Evolutionary conservation across 2,797 vertebrate species (phyloP), one percentile per base, ranked within the genome.

Genomic region (Mus caroli): DNA sequence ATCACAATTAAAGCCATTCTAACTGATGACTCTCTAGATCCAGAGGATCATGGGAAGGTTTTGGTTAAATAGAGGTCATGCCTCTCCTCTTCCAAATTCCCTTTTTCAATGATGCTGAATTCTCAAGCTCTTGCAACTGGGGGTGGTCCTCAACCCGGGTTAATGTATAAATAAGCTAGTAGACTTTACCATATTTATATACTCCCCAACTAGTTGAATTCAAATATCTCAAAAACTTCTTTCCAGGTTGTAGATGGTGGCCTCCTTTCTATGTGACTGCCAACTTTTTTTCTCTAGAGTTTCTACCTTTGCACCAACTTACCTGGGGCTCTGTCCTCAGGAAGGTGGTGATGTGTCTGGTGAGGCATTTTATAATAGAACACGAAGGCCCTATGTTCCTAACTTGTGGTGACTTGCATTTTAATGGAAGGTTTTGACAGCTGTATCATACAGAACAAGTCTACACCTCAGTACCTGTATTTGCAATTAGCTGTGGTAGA

Each of bases 1-100:
- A 99, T 99, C 99, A 99, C 99, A 95, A 99, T 98, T 97, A 99
- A 98, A 86, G 99, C 99, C 99, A 99, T 67, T 67, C 99, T 73
- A 99, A 98, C 82, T 99, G 99, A 92, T 98, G 98, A 80, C 99
- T 99, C 99, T 99, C 99, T 98, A 99, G 99, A 17, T 99, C 99
- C 50, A 99, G 96, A 50, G 99, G 99, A 71, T 99, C 99, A 50
- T 99, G 98, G 0, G 99, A 99, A 1, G 99, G 99, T 50, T 98
- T 99, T 17, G 99, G 99, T 96, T 99, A 99, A 90, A 99, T 99
- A 3, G 99, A 99, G 96, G 82, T 99, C 98, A 85, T 99, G 20
- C 19, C 3, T 37, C 8, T 54, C 12, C 31, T 84, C 40, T 58
- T 83, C 31, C 37, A 34, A 67, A 88, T 26, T n/a, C 22, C 9